Conservation (phyloP, 2,113 vertebrate genomes). For the Nesoenas mayeri region DNA sequence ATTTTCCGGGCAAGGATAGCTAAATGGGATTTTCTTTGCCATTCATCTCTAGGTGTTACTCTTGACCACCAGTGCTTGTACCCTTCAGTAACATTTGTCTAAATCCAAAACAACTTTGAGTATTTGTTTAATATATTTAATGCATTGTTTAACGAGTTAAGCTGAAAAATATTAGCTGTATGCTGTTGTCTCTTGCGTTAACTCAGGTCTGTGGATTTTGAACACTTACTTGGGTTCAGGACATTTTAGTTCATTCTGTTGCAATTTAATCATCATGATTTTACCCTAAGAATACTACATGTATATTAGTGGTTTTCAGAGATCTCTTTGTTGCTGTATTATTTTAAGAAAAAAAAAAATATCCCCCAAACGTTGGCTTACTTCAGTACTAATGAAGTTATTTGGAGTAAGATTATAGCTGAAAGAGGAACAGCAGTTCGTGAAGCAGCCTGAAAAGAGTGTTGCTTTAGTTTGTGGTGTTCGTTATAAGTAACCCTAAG, state of each 20-base stretch:
- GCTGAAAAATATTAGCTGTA: not conserved
- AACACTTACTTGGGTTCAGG: not conserved
- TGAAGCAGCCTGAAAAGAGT: not conserved
- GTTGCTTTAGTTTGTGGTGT: not conserved
- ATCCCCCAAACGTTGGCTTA: not conserved
- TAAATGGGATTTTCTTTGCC: not conserved
- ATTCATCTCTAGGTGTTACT: not conserved
- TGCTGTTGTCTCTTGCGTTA: not conserved
- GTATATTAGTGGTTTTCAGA: not conserved
- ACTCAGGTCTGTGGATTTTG: not conserved
- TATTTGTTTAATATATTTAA: not conserved
- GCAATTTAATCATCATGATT: slow-evolving; percentile 1
- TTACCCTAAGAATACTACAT: not conserved
- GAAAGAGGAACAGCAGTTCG: not conserved
- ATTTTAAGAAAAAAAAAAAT: not conserved
- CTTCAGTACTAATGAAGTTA: not conserved
- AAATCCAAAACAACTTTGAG: not conserved
- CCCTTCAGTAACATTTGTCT: not conserved
- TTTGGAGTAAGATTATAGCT: not conserved
- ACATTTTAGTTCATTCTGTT: not conserved
- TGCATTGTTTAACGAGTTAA: not conserved
- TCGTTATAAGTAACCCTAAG: not conserved
- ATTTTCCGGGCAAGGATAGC: slow-evolving; percentile 1
- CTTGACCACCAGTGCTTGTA: not conserved
- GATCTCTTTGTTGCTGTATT: not conserved